Base-by-base conservation (phyloP, 2,113 vertebrate genomes). In the Pedetes capensis region DNA sequence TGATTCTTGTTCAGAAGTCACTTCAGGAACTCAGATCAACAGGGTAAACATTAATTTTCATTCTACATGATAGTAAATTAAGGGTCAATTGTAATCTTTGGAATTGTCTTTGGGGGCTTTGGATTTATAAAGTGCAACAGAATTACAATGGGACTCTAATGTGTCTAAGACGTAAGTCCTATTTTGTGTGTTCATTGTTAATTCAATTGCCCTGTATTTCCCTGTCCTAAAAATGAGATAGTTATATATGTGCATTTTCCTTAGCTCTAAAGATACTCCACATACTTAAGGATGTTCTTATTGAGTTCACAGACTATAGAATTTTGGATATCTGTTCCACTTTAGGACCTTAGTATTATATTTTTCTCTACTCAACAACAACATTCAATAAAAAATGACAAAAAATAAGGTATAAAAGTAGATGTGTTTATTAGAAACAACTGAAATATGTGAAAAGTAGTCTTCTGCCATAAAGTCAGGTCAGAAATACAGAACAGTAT, bases 291-390 rank as follows among this genome's bases (percentile, higher is more conserved):
- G 29, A 75, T 42, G 27, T 47, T 92, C 27, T 68, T 91, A 2
- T 25, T 82, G n/a, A 55, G 8, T 75, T 84, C 82, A 85, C 27
- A 51, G 6, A 20, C 63, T 72, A 3, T 27, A 51, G 42, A 61
- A 95, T 74, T 86, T 88, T 53, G 27, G 9, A 42, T 47, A 57
- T 83, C 90, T 89, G 18, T 94, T 83, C 34, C 13, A 80, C 27
- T 92, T 92, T 8, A 86, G 51, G 89, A 81, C 0, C 18, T 81
- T 2, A 6, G 29, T 32, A 29, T 27, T 61, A 25, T 39, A 25
- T 61, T 87, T 94, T 80, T 87, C 42, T 89, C 32, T 84, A 32
- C 71, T 83, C 20, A n/a, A n/a, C n/a, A n/a, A n/a, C n/a, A n/a
- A n/a, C n/a, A n/a, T n/a, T n/a, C 71, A 49, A 57, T 59, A 81